phyloP scores from a whole-genome alignment of 2,797 vertebrate species.

The Hipposideros larvatus region DNA sequence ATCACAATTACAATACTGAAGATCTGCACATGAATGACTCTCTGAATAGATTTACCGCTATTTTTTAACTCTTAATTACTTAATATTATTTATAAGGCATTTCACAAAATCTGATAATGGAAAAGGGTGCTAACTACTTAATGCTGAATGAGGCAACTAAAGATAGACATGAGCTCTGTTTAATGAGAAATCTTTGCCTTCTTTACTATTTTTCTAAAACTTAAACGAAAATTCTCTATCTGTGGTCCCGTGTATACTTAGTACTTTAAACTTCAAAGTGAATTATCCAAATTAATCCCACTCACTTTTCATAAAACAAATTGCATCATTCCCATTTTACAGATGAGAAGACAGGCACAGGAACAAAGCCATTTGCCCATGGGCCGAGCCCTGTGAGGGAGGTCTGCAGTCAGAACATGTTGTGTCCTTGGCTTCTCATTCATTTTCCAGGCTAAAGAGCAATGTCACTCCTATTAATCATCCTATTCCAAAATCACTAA shows the following conservation, averaged over 20 bases:
- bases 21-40: background rate
- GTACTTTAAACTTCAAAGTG: conserved; percentile 1
- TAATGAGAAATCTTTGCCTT: background rate
- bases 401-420: background rate
- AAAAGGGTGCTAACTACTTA: background rate
- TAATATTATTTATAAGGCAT: background rate
- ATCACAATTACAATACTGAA: background rate
- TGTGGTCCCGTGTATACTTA: background rate
- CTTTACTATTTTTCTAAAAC: conserved; percentile 11
- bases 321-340: conserved; percentile 19
- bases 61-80: background rate
- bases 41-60: background rate
- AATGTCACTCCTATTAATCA: background rate
- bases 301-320: background rate
- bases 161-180: background rate
- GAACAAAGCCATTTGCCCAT: background rate
- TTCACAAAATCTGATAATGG: background rate
- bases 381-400: background rate
- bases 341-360: conserved; percentile 2
- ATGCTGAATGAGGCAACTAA: background rate
- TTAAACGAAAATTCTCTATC: background rate
- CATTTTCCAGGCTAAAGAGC: conserved; percentile 9
- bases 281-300: conserved; percentile 36
- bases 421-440: background rate
- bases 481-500: conserved; percentile 15